Conservation (phyloP, 2,888 invertebrate genomes). For the Ferrisia virgata region DNA sequence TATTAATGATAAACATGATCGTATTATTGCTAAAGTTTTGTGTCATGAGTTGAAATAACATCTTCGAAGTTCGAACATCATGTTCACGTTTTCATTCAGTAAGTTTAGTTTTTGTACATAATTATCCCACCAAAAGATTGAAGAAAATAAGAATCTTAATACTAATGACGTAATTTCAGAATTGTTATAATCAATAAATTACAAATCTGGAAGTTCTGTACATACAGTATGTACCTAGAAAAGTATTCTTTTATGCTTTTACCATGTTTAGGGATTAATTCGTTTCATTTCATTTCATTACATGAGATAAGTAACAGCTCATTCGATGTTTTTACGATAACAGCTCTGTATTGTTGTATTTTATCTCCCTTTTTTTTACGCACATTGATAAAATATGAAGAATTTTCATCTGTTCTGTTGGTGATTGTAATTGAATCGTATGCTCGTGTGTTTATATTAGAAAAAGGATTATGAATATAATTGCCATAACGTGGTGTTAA, state of each 20-base stretch:
- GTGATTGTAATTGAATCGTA: too few species aligned
- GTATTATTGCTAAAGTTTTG: neutral
- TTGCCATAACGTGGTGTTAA: too few species aligned
- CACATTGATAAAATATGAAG: neutral
- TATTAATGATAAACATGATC: neutral
- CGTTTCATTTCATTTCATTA: neutral
- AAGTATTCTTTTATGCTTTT: too few species aligned
- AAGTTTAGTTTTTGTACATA: neutral
- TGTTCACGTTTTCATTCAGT: neutral
- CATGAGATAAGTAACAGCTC: neutral
- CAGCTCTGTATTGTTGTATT: neutral
- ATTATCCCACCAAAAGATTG: neutral
- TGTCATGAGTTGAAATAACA: neutral
- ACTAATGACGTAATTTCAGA: too few species aligned
- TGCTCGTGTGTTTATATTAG: too few species aligned
- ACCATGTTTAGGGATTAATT: neutral
- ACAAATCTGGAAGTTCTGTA: too few species aligned
- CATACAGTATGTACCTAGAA: too few species aligned
- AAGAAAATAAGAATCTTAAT: too few species aligned
- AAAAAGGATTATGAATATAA: too few species aligned
- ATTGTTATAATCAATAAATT: too few species aligned
- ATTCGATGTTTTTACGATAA: neutral
- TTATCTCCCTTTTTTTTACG: neutral
- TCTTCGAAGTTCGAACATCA: neutral
- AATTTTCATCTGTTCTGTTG: neutral